phyloP scores from a whole-genome alignment of 2,797 vertebrate genomes.

The Psittacula echo region DNA sequence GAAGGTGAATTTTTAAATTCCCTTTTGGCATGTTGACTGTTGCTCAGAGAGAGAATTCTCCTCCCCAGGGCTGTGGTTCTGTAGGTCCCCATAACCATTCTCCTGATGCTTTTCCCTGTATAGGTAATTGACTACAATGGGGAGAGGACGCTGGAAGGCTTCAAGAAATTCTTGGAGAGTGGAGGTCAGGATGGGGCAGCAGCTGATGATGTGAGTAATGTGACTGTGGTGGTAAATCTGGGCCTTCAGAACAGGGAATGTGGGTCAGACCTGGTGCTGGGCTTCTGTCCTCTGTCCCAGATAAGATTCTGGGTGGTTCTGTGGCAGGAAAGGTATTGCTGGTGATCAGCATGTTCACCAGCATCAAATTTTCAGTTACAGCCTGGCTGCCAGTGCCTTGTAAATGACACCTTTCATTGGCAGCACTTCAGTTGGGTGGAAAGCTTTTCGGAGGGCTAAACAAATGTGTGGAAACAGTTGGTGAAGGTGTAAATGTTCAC shows the following conservation, averaged over 20 bases:
- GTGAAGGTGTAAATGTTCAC: neutral
- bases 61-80: neutral
- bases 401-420: neutral
- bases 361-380: neutral
- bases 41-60: constrained; percentile 63
- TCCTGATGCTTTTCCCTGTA: neutral
- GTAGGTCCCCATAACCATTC: neutral
- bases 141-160: constrained; percentile 94
- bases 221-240: neutral
- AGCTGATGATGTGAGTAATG: constrained; percentile 84
- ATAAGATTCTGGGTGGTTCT: neutral
- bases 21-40: constrained; percentile 63
- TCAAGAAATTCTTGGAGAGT: constrained; percentile 95
- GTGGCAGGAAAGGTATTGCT: neutral
- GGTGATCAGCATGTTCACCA: neutral
- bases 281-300: neutral
- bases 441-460: neutral
- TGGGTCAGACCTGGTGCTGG: neutral
- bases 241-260: neutral
- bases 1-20: constrained; percentile 67
- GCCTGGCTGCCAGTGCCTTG: neutral
- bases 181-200: constrained; percentile 94
- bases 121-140: constrained; percentile 97
- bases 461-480: neutral
- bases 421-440: neutral